Base-by-base conservation (phyloP, 2,113 vertebrate species). In the Herpailurus yagouaroundi region DNA sequence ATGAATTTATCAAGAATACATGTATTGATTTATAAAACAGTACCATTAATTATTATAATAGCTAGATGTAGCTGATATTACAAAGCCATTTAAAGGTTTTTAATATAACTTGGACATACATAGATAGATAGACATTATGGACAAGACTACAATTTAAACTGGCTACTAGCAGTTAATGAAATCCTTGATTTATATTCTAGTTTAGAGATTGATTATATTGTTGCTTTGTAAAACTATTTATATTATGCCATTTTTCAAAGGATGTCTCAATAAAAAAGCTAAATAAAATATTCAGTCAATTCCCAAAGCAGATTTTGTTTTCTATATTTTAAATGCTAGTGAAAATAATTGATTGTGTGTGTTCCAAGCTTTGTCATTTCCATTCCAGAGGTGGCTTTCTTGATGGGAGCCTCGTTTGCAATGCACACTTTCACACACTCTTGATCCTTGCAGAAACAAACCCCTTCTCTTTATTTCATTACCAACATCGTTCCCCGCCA, bases 41-140 rank as follows among this genome's bases (percentile, higher is more conserved):
- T 99, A 98, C 99, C 99, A 99, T 99, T 99, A 99, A 99, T 99
- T 99, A 99, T 99, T 99, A 99, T 99, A 99, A 99, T 99, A 99
- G 99, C 99, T 99, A 99, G 99, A 99, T 99, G 99, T 99, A 99
- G 99, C 98, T 99, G 98, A 98, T 99, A 99, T 99, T 99, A 99
- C 98, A 99, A 99, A 99, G 99, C 99, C 99, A 99, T 99, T 99
- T 99, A 99, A 99, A 99, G 99, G 99, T 99, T 99, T 99, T 99
- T 99, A 99, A 99, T 99, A 99, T 99, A 99, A 99, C 99, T 98
- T 98, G 98, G 98, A 99, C 98, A 99, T 99, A 99, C 99, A 99
- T 99, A 99, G 99, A 99, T 99, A 99, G 99, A 99, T 99, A 99
- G 99, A 99, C 99, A 99, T 99, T 99, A 99, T 99, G 98, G 99